Evolutionary conservation across 1,140 invertebrate genomes (phyloP), one percentile per base, ranked within the genome.

Genomic region (Xylocopa sonorina): DNA sequence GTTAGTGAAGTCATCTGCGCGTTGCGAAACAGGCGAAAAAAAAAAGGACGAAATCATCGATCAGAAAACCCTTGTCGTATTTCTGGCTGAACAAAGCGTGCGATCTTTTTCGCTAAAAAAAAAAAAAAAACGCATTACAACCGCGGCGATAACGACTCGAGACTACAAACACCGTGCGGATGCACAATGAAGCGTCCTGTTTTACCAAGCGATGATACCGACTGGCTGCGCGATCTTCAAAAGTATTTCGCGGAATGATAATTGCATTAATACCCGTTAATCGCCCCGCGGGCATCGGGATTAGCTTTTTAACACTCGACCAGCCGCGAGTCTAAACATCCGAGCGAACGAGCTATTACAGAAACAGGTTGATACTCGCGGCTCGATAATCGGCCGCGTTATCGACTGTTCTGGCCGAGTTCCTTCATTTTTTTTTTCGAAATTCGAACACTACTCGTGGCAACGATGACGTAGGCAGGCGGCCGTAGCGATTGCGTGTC

Each of bases 21-120:
- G 53, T 88, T 86, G 87, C 84, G 84, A 89, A 85, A 87, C 71
- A 67, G 53, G 24, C 71, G 82, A 83, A 41, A 67, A 58, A 69
- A 27, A 71, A 66, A 55, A 38, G 27, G 43, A 62, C 43, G n/a
- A 57, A 71, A 73, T 60, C 57, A 34, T 71, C 24, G 58, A 34
- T 14, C n/a, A 78, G 32, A 41, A 78, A 72, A 74, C 46, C 27
- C 48, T 62, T 50, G 29, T 53, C 43, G 53, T 67, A 80, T 64
- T 57, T 55, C 60, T 46, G n/a, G 27, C 3, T 41, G 24, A 67
- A 84, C 53, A 79, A 80, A 79, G 60, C 60, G 43, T 34, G 14
- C 7, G 43, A 72, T 62, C 55, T 50, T 48, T 2, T 29, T 3
- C 10, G 5, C 4, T 21, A 14, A 46, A 10, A 50, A 5, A 50